Percentiles rank a stretch among this genome's conserved stretches.
phyloP scores from a whole-genome alignment of 1,140 invertebrate genomes.

The Dendroctonus ponderosae region DNA sequence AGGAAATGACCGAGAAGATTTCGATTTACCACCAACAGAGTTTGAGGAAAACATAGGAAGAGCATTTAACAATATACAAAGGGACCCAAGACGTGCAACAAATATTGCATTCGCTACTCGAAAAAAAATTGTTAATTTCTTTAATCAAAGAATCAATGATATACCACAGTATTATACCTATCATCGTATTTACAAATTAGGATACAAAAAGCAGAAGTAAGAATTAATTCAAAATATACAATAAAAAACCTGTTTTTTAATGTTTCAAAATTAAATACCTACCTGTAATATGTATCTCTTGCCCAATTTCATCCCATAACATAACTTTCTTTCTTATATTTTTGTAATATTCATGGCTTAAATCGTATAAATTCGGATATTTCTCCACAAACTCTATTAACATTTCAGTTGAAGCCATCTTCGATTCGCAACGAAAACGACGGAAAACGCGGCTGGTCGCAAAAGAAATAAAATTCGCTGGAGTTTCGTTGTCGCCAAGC shows the following conservation, averaged over 20 bases:
- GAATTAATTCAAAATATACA: neutral
- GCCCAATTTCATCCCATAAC: slow-evolving; percentile 9
- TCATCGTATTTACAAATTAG: too few relatives aligned
- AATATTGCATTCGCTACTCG: slow-evolving; percentile 19
- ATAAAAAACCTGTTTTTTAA: neutral
- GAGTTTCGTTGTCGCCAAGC: too few relatives aligned
- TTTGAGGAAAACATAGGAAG: slow-evolving; percentile 12
- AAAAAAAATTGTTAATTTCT: slow-evolving; percentile 22
- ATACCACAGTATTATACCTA: too few relatives aligned
- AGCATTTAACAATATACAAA: slow-evolving; percentile 22
- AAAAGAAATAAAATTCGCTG: too few relatives aligned
- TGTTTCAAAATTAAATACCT: neutral
- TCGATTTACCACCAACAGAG: slow-evolving; percentile 18
- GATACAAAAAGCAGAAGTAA: too few relatives aligned
- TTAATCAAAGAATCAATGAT: slow-evolving; percentile 18
- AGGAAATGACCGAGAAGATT: slow-evolving; percentile 12
- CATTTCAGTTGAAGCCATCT: neutral
- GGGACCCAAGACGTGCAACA: slow-evolving; percentile 15
- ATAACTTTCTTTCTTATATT: slow-evolving; percentile 14
- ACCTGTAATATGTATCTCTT: neutral
- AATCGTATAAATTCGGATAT: slow-evolving; percentile 12
- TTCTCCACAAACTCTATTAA: neutral
- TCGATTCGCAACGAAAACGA: too few relatives aligned
- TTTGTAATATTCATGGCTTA: slow-evolving; percentile 5
- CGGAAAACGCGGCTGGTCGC: too few relatives aligned